phyloP scores from a whole-genome alignment of 2,113 vertebrate species.

The Cottus gobio region DNA sequence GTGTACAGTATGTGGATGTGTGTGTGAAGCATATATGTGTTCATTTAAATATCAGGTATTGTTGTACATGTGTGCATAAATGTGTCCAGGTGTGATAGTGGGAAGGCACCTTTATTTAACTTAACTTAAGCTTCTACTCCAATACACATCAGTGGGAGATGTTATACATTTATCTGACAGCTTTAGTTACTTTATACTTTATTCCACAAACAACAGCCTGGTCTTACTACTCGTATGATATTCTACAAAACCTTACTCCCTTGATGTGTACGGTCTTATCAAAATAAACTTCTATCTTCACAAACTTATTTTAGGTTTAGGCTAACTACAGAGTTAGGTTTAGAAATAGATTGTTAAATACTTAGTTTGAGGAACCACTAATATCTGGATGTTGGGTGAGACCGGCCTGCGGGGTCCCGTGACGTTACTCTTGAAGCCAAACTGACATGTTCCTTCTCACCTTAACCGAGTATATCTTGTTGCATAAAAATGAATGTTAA shows the following conservation, averaged over 20 bases:
- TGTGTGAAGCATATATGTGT: not conserved
- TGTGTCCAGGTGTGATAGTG: not conserved
- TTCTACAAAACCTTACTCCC: no score
- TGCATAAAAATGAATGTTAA: not conserved
- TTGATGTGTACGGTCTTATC: not conserved
- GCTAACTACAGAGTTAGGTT: not conserved
- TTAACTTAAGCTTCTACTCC: not conserved
- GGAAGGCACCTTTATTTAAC: not conserved
- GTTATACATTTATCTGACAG: not conserved
- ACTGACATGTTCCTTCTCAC: not conserved
- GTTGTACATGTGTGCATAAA: not conserved
- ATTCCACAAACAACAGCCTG: not conserved
- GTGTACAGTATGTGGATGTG: slow-evolving; percentile 2
- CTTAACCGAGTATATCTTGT: not conserved
- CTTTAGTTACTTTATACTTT: not conserved
- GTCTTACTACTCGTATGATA: not conserved
- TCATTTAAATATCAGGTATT: not conserved
- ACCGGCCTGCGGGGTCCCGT: no score
- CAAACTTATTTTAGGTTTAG: not conserved
- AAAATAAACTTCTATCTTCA: not conserved
- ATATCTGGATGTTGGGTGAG: no score
- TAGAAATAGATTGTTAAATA: not conserved
- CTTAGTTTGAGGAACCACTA: not conserved
- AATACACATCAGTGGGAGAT: not conserved
- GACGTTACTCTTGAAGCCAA: no score